These are phyloP conservation scores for Protonemura montana DNA, from an alignment of 2,888 invertebrate genomes.

Conservation along the genomic window DNA sequence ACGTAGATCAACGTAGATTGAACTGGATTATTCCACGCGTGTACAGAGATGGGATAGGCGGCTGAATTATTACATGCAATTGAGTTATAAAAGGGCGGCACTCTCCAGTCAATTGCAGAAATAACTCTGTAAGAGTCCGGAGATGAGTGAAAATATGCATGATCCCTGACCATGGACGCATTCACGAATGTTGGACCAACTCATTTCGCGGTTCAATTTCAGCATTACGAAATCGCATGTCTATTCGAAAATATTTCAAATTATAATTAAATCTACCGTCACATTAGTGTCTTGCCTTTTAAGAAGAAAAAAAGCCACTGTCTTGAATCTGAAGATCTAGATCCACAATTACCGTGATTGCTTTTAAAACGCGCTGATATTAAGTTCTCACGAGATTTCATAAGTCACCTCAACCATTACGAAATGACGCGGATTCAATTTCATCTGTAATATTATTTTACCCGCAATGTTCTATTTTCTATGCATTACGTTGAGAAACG, in stretches of 20 bases:
- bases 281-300: neutral
- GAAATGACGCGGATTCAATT: neutral
- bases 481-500: neutral
- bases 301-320: neutral
- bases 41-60: constrained; percentile 16
- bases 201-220: neutral
- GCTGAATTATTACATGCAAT: constrained; percentile 33
- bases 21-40: constrained; percentile 32
- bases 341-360: neutral
- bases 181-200: neutral
- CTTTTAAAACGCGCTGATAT: neutral
- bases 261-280: neutral
- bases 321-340: neutral
- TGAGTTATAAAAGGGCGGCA: constrained; percentile 30
- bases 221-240: neutral
- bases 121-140: neutral
- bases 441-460: neutral
- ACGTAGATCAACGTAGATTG: constrained; percentile 20
- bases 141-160: neutral
- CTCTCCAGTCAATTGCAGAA: constrained; percentile 29
- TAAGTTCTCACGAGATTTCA: constrained; percentile 12
- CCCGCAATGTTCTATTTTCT: neutral
- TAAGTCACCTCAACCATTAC: neutral
- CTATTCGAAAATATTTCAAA: neutral
- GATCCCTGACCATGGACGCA: neutral